These are phyloP conservation scores for Phycodurus eques DNA, from an alignment of 2,113 vertebrate species.

Conservation along the genomic window DNA sequence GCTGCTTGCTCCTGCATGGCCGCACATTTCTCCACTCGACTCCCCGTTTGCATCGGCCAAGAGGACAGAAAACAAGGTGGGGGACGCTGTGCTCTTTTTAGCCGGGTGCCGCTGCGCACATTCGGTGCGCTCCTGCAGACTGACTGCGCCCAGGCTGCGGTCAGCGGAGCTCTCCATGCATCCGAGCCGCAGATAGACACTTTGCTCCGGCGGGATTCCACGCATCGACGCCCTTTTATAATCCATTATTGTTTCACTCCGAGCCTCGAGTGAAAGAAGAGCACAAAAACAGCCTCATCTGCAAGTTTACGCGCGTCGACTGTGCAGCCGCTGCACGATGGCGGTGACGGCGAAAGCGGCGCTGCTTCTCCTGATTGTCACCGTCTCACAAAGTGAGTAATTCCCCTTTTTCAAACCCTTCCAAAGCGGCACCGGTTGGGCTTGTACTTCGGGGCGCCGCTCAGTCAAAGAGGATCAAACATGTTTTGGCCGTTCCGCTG, in stretches of 20 bases:
- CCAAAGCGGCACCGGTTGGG: neutral
- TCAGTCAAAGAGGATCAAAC: slow-evolving; percentile 7
- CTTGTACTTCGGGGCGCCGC: slow-evolving; percentile 10
- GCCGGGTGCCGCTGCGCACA: slow-evolving; percentile 41
- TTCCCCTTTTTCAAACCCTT: slow-evolving; percentile 4
- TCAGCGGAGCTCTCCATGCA: slow-evolving; percentile 22
- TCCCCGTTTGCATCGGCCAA: slow-evolving; percentile 10
- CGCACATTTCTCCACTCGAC: slow-evolving; percentile 14
- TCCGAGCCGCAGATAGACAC: slow-evolving; percentile 18
- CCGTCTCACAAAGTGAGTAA: slow-evolving; percentile 64
- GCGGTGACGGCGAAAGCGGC: slow-evolving; percentile 61
- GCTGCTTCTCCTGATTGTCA: slow-evolving; percentile 62
- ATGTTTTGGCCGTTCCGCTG: neutral
- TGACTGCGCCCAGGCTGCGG: slow-evolving; percentile 25
- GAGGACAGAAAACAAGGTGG: slow-evolving; percentile 7
- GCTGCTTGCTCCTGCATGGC: slow-evolving; percentile 15
- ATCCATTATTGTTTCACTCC: neutral
- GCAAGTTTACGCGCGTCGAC: slow-evolving; percentile 51
- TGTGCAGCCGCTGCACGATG: slow-evolving; percentile 58
- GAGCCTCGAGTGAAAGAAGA: neutral
- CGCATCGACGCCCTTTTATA: slow-evolving; percentile 17
- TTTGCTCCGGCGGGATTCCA: neutral
- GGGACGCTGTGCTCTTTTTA: slow-evolving; percentile 13
- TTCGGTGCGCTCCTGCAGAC: slow-evolving; percentile 48
- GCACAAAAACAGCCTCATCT: slow-evolving; percentile 10